These are phyloP conservation scores for Argyrosomus japonicus DNA, from an alignment of 2,113 vertebrate species.

Conservation along the genomic window DNA sequence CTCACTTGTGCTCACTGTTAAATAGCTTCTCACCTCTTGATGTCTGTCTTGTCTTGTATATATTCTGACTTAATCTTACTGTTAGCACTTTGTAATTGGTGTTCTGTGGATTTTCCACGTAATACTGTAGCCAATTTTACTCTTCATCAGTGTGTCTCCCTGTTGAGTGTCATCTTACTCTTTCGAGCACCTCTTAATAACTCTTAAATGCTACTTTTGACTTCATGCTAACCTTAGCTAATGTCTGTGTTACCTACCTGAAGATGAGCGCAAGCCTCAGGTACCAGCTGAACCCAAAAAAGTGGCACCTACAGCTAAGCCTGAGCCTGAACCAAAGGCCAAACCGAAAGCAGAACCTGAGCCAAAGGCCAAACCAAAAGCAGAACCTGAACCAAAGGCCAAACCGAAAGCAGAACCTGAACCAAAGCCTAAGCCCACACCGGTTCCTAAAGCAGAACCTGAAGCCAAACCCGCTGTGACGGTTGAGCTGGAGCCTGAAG, in stretches of 20 bases:
- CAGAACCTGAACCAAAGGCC: not conserved
- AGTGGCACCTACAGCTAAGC: constrained; percentile 56
- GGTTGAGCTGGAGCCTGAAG: constrained; percentile 46
- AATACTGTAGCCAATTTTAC: not conserved
- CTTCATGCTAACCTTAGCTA: constrained; percentile 54
- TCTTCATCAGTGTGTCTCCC: constrained; percentile 12
- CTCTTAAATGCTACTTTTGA: constrained; percentile 2
- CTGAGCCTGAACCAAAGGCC: constrained; percentile 57
- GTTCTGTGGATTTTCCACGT: not conserved
- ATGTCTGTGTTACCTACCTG: constrained; percentile 74
- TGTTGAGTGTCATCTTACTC: constrained; percentile 9
- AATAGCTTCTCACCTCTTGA: constrained; percentile 36
- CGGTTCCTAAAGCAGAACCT: constrained; percentile 14
- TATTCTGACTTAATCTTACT: not conserved
- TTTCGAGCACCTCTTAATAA: constrained; percentile 29
- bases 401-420: constrained; percentile 24
- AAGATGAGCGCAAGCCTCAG: constrained; percentile 76
- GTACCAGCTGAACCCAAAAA: constrained; percentile 73
- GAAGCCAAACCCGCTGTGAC: constrained; percentile 52
- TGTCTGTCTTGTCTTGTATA: constrained; percentile 11
- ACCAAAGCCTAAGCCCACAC: not conserved
- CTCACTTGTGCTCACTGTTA: not conserved
- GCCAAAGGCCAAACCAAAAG: not conserved
- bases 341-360: constrained; percentile 30
- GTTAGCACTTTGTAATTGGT: not conserved